Evolutionary conservation across 2,797 vertebrate species (phyloP).

Genomic region (Ciconia nigra): DNA sequence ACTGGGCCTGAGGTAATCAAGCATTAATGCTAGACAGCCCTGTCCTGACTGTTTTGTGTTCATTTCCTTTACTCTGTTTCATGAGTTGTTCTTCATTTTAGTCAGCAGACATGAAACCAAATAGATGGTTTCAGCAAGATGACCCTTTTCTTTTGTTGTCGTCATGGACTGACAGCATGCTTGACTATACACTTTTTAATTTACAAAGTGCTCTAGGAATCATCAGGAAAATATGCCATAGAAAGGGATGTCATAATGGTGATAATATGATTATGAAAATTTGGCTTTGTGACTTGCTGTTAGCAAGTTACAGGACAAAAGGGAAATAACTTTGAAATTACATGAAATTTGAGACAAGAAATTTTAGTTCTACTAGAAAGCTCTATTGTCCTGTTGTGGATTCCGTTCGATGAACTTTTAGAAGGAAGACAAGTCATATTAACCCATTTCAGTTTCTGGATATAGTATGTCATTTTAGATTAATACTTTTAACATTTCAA

Average conservation of each 20-base stretch:
- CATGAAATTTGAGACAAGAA: conserved; percentile 56
- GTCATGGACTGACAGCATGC: neutral
- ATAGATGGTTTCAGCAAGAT: neutral
- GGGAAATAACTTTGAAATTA: conserved; percentile 63
- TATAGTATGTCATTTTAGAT: conserved; percentile 65
- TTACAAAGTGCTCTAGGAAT: neutral
- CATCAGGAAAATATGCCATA: neutral
- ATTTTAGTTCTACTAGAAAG: conserved; percentile 63
- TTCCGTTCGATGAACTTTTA: conserved; percentile 39
- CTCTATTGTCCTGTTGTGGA: conserved; percentile 20
- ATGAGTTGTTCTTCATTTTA: neutral
- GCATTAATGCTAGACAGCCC: neutral
- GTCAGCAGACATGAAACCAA: neutral
- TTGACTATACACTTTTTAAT: neutral
- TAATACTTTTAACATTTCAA: conserved; percentile 73
- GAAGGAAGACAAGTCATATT: conserved; percentile 11
- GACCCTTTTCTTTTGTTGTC: neutral
- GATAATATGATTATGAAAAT: conserved; percentile 23
- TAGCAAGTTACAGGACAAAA: conserved; percentile 56
- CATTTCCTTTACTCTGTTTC: neutral
- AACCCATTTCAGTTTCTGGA: conserved; percentile 55
- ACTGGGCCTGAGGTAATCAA: neutral
- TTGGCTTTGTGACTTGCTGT: conserved; percentile 40
- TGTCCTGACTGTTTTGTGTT: neutral
- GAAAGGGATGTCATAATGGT: neutral